Conservation (phyloP, 92 coral and sea anemone species). For the Siderastrea siderea region DNA sequence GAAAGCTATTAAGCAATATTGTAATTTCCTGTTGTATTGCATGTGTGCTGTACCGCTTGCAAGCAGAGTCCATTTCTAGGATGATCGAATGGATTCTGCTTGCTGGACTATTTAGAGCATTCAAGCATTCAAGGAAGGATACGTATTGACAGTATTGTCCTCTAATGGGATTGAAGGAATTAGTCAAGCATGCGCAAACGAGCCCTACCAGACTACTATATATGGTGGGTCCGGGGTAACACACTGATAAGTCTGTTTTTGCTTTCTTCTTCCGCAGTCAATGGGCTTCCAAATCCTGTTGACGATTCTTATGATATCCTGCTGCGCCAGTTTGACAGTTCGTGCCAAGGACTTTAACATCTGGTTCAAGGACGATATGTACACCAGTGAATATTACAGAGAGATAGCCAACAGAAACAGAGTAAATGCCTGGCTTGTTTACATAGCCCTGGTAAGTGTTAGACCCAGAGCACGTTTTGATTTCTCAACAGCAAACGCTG, state of each 20-base stretch:
- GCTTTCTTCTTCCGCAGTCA: neutral
- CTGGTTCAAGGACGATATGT: neutral
- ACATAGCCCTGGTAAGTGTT: neutral
- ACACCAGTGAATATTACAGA: neutral
- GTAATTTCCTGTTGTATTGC: too few relatives aligned
- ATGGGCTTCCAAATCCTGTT: slow-evolving; percentile 1
- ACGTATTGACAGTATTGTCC: too few relatives aligned
- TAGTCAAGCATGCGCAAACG: too few relatives aligned
- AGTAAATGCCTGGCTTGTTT: neutral
- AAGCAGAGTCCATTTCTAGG: too few relatives aligned
- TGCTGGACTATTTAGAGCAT: too few relatives aligned
- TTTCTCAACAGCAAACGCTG: too few relatives aligned
- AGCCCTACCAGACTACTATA: too few relatives aligned
- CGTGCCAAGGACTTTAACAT: neutral
- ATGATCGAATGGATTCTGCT: too few relatives aligned
- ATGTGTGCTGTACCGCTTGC: too few relatives aligned
- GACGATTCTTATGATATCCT: slow-evolving; percentile 5
- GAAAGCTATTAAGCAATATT: too few relatives aligned
- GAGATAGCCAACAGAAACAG: neutral
- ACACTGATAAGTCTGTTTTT: neutral
- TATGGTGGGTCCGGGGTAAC: neutral
- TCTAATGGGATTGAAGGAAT: too few relatives aligned
- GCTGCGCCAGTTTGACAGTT: neutral
- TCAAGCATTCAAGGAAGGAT: too few relatives aligned
- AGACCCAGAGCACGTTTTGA: neutral